Evolutionary conservation across 1,140 invertebrate genomes (phyloP), one percentile per base, ranked within the genome.

Genomic region (Saxidomus purpurata): DNA sequence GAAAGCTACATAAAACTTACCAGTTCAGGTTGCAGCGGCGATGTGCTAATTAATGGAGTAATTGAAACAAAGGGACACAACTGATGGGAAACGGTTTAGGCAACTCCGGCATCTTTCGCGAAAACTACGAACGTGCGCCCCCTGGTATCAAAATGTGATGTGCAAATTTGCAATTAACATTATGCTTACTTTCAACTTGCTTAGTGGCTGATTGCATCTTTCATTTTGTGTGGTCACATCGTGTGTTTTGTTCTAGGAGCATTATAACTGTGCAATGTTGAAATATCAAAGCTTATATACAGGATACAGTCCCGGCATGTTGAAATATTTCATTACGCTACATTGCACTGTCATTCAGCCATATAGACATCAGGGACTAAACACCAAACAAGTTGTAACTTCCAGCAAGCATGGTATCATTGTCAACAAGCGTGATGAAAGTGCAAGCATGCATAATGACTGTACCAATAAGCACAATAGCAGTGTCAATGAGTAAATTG

Each of bases 1-100:
- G 67, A 71, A 40, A 71, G 67, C 36, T 71, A 71, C 36, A 71
- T 71, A 71, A 71, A 71, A 71, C 36, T 71, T 34, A 71, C 67
- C 67, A 71, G 36, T 71, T 34, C 28, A 71, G 22, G n/a, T 71
- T 71, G 67, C 36, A 36, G 67, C 28, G 36, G 67, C 67, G 67
- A 71, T 71, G 36, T 71, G 69, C 69, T 74, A 38, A 74, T 74
- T 31, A 74, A 74, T 74, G 69, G 69, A 2, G 40, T 38, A 74
- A 74, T 63, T 63, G 22, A 28, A 63, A 63, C 59, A 63, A 63
- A 63, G 59, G 59, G 59, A 63, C 69, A 74, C 34, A 74, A 74
- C 69, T 74, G 69, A 74, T 74, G 6, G 69, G 34, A 74, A 74
- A 74, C n/a, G 69, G 69, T 11, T 25, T 25, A 13, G 63, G n/a